Base-by-base conservation (phyloP, 2,113 vertebrate genomes). In the Apaloderma vittatum region DNA sequence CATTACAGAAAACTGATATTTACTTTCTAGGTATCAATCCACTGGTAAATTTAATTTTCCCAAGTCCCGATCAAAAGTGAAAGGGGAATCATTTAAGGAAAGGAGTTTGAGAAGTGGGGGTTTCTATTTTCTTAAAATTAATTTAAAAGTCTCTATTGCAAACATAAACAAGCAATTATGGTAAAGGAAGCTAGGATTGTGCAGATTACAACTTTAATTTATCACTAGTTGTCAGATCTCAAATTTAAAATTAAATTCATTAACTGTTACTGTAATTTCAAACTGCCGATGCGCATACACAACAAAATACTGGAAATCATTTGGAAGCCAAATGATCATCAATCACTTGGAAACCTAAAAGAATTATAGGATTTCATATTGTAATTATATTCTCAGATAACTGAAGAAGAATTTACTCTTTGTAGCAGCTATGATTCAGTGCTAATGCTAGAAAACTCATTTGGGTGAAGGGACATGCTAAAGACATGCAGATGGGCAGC, bases 271-370 rank as follows among this genome's bases (percentile, higher is more conserved):
- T 40, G 40, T 40, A 40, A 40, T 71, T 76, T 76, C 26, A 67
- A 76, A 34, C 15, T 87, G 9, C 26, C 5, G 2, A 36, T 67
- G 40, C 2, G 2, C 1, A 1, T 9, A 52, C 14, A 32, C 12
- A 27, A 19, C 12, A 49, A 49, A 62, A 84, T 72, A 63, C 20
- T 84, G 54, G 32, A 93, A 55, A 83, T 46, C 6, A 57, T 18
- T 83, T 82, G 24, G 34, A 65, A 84, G 76, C 3, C 17, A 73
- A 63, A 15, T 36, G 10, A 26, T 54, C 29, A 57, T 62, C 58
- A 40, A 23, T 63, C 3, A 26, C 26, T 73, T 63, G 26, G 45
- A 91, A 90, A 75, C 10, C 5, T 40, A 37, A 27, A 27, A n/a
- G 29, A 62, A 20, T 68, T 70, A 16, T 4, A 68, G 19, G 16